Evolutionary conservation across 2,888 invertebrate species (phyloP).

Genomic region (Oscheius sp.): DNA sequence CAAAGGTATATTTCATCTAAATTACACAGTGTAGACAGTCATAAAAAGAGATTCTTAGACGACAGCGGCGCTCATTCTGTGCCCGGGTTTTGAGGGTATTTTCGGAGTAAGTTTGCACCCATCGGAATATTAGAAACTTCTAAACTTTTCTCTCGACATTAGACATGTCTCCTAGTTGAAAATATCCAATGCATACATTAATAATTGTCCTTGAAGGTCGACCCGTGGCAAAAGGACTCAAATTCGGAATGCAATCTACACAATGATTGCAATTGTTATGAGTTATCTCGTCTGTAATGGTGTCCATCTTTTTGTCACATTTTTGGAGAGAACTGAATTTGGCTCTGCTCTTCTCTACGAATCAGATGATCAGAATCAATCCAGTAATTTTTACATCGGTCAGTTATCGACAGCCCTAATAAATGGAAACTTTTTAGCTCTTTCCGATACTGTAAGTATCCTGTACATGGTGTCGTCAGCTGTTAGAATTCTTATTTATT

Average conservation of each 20-base stretch:
- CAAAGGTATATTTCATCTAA: constrained; percentile 46
- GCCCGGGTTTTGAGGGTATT: constrained; percentile 23
- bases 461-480: constrained; percentile 62
- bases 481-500: constrained; percentile 59
- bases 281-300: constrained; percentile 61
- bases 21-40: too few species aligned
- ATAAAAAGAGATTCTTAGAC: constrained; percentile 3
- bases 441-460: constrained; percentile 61
- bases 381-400: constrained; percentile 59
- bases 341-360: constrained; percentile 48
- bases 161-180: neutral
- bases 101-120: constrained; percentile 13
- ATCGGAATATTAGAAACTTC: neutral
- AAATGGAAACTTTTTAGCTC: constrained; percentile 39
- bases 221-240: constrained; percentile 55
- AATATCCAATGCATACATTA: neutral
- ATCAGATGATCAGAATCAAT: constrained; percentile 48
- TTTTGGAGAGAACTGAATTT: constrained; percentile 44
- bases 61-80: constrained; percentile 12
- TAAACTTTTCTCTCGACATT: neutral
- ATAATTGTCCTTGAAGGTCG: constrained; percentile 44
- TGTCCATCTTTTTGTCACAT: constrained; percentile 54
- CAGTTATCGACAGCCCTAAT: neutral
- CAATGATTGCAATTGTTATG: constrained; percentile 61
- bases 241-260: constrained; percentile 61